These are phyloP conservation scores for Iselma pallidipennis DNA, from an alignment of 2,888 invertebrate genomes.

Conservation along the genomic window DNA sequence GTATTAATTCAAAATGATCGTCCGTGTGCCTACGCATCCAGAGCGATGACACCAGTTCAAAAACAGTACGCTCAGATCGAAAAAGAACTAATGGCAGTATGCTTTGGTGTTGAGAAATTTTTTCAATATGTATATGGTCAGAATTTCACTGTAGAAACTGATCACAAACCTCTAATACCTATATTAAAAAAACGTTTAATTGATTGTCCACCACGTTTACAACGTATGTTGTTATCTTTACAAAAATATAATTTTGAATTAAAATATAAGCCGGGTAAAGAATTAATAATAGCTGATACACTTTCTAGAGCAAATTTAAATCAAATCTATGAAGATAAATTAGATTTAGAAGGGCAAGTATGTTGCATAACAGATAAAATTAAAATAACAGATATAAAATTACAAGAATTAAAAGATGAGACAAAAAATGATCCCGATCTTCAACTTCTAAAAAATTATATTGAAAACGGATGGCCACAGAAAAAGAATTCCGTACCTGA, in stretches of 20 bases:
- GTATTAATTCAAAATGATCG: background rate
- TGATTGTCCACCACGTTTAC: slow-evolving; percentile 12
- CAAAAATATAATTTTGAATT: background rate
- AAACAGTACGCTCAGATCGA: slow-evolving; percentile 8
- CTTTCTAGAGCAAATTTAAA: slow-evolving; percentile 7
- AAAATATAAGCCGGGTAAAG: background rate
- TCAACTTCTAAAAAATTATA: slow-evolving; percentile 28
- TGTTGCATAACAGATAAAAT: slow-evolving; percentile 18
- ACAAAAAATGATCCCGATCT: slow-evolving; percentile 27
- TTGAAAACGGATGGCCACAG: slow-evolving; percentile 36
- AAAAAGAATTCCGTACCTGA: slow-evolving; percentile 17
- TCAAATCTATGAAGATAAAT: slow-evolving; percentile 14
- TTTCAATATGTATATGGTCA: slow-evolving; percentile 32
- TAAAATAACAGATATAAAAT: slow-evolving; percentile 17
- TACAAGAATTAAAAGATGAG: slow-evolving; percentile 17
- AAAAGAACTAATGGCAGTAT: slow-evolving; percentile 28
- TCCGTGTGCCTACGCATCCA: background rate
- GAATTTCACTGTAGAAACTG: slow-evolving; percentile 21
- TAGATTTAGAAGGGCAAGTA: slow-evolving; percentile 18
- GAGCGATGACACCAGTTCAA: slow-evolving; percentile 7
- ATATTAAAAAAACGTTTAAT: slow-evolving; percentile 13
- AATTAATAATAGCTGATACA: background rate
- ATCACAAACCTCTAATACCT: slow-evolving; percentile 13
- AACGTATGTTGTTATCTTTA: slow-evolving; percentile 5
- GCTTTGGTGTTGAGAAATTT: slow-evolving; percentile 27